Evolutionary conservation across 2,113 vertebrate genomes (phyloP).

Genomic region (Labeo rohita): DNA sequence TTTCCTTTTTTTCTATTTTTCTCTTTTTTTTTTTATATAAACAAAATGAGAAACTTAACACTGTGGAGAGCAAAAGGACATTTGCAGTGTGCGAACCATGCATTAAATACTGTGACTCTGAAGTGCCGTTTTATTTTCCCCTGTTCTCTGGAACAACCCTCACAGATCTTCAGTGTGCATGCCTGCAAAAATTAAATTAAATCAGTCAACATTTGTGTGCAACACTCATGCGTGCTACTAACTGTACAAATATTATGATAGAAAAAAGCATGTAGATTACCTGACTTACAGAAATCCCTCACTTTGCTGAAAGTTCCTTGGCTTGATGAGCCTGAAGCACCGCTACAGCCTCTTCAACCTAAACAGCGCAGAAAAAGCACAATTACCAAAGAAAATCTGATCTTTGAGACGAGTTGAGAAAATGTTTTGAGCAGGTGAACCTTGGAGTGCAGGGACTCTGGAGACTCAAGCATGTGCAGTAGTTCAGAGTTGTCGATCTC

Average conservation of each 20-base stretch:
- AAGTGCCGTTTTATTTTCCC: background rate
- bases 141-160: conserved; percentile 45
- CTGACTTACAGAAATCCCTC: conserved; percentile 62
- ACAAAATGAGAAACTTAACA: conserved; percentile 52
- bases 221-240: background rate
- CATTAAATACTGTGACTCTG: conserved; percentile 14
- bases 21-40: conserved; percentile 18
- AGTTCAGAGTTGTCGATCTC: conserved; percentile 96
- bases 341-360: conserved; percentile 91
- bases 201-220: background rate
- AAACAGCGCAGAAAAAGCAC: background rate
- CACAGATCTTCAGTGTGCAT: conserved; percentile 42
- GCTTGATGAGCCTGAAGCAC: conserved; percentile 90
- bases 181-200: conserved; percentile 50
- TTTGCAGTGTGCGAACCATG: conserved; percentile 29
- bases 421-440: conserved; percentile 61
- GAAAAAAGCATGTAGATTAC: conserved; percentile 18
- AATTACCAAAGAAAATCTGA: background rate
- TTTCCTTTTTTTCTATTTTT: background rate
- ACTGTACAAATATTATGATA: background rate
- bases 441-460: conserved; percentile 88
- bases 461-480: conserved; percentile 91
- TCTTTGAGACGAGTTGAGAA: background rate
- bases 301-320: conserved; percentile 69
- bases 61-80: conserved; percentile 23